Evolutionary conservation across 2,888 invertebrate species (phyloP), one percentile per base, ranked within the genome.

Genomic region (Lomographa bimaculata): DNA sequence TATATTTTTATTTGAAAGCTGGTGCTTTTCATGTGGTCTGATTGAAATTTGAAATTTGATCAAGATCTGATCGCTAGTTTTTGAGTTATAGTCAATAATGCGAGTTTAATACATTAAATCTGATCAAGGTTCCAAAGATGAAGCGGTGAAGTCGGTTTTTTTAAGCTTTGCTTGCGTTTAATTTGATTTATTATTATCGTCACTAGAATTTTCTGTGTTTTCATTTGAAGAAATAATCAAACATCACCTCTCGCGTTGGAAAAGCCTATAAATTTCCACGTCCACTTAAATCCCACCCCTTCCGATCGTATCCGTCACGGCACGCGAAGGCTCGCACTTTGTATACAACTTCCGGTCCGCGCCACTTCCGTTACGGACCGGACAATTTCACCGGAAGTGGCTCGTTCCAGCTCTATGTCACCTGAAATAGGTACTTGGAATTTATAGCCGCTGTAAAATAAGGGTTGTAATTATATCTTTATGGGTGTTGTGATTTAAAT

Each of bases 251-350:
- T 42, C 7, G 36, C 45, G 29, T 46, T 49, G 36, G 23, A 28
- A 40, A 28, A 19, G 2, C 23, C 45, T 23, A 47, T 51, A 51
- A 51, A 51, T 51, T 34, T 30, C 28, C 43, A 19, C 33, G 34
- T 17, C 50, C 36, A 39, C 43, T 38, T 46, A 37, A 32, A 28
- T 29, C 35, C 36, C 44, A 25, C 46, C 37, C 36, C 21, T 30
- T 17, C 38, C 42, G 54, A 54, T 51, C 20, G 54, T 49, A 54
- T 54, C 51, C 54, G 47, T 38, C 40, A 47, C 55, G 50, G 70
- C 84, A 85, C 86, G 85, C 84, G 77, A 86, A 82, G 81, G 75
- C 84, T 84, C 78, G 74, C 82, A 81, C 82, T 85, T 84, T 85
- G 84, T 85, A 82, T 82, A 83, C 85, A 78, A 82, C 84, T 82